A percentile compares a stretch with the other conserved stretches of the same genome.
These are phyloP conservation scores for Tiphia femorata DNA, from an alignment of 2,888 invertebrate genomes.

Conservation along the genomic window DNA sequence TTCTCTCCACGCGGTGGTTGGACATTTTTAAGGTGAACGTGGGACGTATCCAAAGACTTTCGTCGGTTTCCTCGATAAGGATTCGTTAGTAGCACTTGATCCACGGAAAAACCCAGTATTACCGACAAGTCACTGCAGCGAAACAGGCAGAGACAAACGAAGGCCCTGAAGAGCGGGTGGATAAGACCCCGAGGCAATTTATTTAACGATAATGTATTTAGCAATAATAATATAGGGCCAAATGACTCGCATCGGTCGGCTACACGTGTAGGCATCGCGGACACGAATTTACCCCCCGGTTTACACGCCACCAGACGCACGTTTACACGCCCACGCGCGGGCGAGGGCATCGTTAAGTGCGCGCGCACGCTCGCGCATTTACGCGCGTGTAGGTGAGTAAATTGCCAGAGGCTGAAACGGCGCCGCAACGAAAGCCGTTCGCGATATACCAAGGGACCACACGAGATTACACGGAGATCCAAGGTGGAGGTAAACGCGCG, in stretches of 20 bases:
- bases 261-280: too few relatives aligned
- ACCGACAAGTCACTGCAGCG: too few relatives aligned
- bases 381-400: constrained; percentile 24
- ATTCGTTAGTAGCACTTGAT: too few relatives aligned
- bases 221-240: constrained; percentile 37
- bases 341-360: background rate
- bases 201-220: constrained; percentile 47
- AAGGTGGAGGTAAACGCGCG: background rate
- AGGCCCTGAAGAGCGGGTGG: background rate
- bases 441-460: constrained; percentile 5
- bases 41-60: too few relatives aligned
- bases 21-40: too few relatives aligned
- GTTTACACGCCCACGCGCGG: too few relatives aligned
- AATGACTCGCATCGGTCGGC: constrained; percentile 12
- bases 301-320: too few relatives aligned
- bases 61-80: too few relatives aligned
- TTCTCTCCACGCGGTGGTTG: too few relatives aligned
- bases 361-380: background rate
- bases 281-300: too few relatives aligned
- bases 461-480: constrained; percentile 1
- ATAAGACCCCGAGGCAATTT: constrained; percentile 32
- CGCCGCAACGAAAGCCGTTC: background rate
- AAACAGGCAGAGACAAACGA: background rate
- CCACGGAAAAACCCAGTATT: too few relatives aligned
- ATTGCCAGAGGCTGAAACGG: constrained; percentile 13